These are phyloP conservation scores for Eremophila alpestris DNA, from an alignment of 2,797 vertebrate species.

Conservation along the genomic window DNA sequence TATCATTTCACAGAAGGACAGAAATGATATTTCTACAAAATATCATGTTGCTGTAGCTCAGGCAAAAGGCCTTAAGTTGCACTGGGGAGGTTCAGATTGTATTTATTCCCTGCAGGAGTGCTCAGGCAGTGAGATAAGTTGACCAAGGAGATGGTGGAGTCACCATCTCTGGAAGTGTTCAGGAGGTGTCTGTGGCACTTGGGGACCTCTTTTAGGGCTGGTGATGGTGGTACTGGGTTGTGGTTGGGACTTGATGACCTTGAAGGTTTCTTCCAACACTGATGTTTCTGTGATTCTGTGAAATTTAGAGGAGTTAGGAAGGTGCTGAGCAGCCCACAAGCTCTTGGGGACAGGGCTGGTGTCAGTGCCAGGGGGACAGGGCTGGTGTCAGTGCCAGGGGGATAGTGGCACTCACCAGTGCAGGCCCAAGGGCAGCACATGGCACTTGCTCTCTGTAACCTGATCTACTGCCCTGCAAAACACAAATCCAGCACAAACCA, in stretches of 20 bases:
- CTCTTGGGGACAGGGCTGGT: background rate
- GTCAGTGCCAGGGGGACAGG: background rate
- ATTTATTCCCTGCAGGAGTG: background rate
- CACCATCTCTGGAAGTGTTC: background rate
- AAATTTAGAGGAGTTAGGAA: background rate
- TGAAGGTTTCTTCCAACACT: background rate
- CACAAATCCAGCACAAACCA: background rate
- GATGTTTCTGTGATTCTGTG: background rate
- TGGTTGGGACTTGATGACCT: background rate
- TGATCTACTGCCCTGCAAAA: background rate
- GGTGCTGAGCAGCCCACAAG: fast-evolving
- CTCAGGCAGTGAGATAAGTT: background rate
- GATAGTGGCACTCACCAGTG: too few species aligned
- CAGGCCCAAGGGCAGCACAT: background rate
- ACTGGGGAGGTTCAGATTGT: background rate
- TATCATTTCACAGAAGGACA: background rate
- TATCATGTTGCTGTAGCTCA: background rate
- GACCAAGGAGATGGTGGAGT: background rate
- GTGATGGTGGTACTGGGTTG: background rate
- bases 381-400: background rate
- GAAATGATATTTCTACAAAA: too few species aligned
- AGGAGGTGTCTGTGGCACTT: background rate
- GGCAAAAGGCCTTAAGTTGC: background rate
- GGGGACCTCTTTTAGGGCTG: background rate
- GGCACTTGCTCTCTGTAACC: background rate